Base-by-base conservation (phyloP, 2,797 vertebrate genomes). In the Antennarius maculatus region DNA sequence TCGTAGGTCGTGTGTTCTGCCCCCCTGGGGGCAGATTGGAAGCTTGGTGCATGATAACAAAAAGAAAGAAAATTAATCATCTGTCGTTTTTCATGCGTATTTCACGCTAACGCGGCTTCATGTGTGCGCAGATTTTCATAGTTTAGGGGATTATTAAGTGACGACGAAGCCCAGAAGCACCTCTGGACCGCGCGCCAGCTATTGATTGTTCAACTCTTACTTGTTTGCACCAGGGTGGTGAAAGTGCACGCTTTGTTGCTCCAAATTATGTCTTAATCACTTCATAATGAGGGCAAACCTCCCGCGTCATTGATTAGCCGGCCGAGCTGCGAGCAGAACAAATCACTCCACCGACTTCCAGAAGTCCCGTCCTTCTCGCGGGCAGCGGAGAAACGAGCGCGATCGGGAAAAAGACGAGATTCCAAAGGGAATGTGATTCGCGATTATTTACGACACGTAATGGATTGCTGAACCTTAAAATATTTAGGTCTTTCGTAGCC, bases 261-360 rank as follows among this genome's bases (percentile, higher is more conserved):
- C 79, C 77, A 83, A 89, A 90, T 86, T 69, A 90, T 87, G 80
- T 84, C 70, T 87, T 90, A 89, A 91, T 92, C 87, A 88, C 80
- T 90, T 89, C 73, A 83, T 89, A 90, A 92, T 92, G 86, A 87
- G 81, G 71, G 73, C 69, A 76, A 74, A 77, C 58, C 79, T 83
- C 76, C 79, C 47, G 72, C 75, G 43, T 76, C 89, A 92, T 88
- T 89, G 88, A 92, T 92, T 86, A 82, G 65, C 55, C 82, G 77
- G 74, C 78, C 78, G 70, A 54, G 72, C 77, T 72, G 63, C 71
- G 84, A 77, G 71, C 80, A 62, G 73, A 84, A 77, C 69, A 68
- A 47, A 76, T 58, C 66, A 8, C n/a, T 16, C 1, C 9, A 71
- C 70, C 11, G 62, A 78, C 61, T 81, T 82, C 51, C 67, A 46